Conservation (phyloP, 2,888 invertebrate species). For the Noctua pronuba region DNA sequence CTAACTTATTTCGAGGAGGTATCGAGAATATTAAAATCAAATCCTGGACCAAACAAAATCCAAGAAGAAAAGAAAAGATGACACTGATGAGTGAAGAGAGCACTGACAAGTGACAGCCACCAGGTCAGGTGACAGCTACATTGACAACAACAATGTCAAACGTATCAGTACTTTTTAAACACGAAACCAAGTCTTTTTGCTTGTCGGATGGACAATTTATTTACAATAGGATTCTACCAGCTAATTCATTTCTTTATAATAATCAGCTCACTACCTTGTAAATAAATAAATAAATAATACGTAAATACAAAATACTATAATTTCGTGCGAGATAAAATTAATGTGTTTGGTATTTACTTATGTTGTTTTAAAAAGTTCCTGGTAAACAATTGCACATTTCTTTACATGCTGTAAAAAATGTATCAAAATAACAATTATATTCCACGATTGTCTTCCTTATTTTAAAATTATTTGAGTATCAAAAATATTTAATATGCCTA, state of each 20-base stretch:
- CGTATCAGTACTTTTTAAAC: neutral
- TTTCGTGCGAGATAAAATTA: neutral
- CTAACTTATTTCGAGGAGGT: slow-evolving; percentile 7
- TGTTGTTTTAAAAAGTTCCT: neutral
- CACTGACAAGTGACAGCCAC: neutral
- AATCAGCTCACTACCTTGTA: neutral
- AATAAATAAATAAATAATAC: neutral
- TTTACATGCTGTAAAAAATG: neutral
- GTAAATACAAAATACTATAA: neutral
- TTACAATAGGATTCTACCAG: neutral
- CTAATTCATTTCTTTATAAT: neutral
- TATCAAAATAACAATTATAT: neutral
- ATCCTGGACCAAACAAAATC: slow-evolving; percentile 31
- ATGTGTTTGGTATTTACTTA: neutral
- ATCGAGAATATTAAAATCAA: neutral
- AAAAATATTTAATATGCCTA: neutral
- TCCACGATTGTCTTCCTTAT: slow-evolving; percentile 13
- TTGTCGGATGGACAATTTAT: neutral
- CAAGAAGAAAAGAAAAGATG: slow-evolving; percentile 26
- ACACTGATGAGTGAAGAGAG: slow-evolving; percentile 13
- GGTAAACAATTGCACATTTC: slow-evolving; percentile 4
- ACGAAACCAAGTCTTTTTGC: slow-evolving; percentile 14
- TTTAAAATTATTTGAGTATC: neutral
- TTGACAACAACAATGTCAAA: neutral
- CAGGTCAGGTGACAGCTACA: neutral